Evolutionary conservation across 2,113 vertebrate species (phyloP), one percentile per base, ranked within the genome.

Genomic region (Gallinago media): DNA sequence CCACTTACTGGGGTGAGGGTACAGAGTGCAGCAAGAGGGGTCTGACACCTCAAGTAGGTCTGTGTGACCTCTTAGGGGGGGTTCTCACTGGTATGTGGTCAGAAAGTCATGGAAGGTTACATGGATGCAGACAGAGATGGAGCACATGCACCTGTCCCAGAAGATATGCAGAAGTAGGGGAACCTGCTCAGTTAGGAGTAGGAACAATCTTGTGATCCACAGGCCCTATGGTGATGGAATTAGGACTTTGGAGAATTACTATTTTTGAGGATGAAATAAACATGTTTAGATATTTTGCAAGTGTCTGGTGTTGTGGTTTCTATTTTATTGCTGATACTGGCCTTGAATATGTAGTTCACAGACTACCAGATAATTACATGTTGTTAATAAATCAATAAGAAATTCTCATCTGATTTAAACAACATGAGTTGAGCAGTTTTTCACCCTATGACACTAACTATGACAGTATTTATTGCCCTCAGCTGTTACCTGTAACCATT

Each of bases 181-280:
- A 65, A 52, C 15, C 1, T 55, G 11, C 6, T 12, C 5, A 1
- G 6, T 13, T 22, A 58, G 29, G 32, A n/a, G 15, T 9, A 2
- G 7, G 27, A 4, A 25, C 75, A 40, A 80, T 9, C 1, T 44
- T 31, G 8, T 22, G n/a, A 58, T 71, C 17, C 23, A 32, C 11
- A 38, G 22, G 14, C 25, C 20, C 21, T n/a, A 7, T 62, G 12
- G 31, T 0, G 1, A 31, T 36, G 22, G 6, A 1, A 4, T 40
- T 27, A 74, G 19, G 19, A 75, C 4, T 74, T 34, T 3, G 7
- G 18, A 84, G 40, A 71, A 46, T 27, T 62, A 27, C 8, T 70
- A 0, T 9, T 42, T 87, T 26, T 71, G 55, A 76, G 7, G 6
- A 70, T 44, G 59, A 86, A 86, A 63, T 23, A 84, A 74, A 3